Conservation (phyloP, 1,140 invertebrate genomes). For the Colletes gigas region DNA sequence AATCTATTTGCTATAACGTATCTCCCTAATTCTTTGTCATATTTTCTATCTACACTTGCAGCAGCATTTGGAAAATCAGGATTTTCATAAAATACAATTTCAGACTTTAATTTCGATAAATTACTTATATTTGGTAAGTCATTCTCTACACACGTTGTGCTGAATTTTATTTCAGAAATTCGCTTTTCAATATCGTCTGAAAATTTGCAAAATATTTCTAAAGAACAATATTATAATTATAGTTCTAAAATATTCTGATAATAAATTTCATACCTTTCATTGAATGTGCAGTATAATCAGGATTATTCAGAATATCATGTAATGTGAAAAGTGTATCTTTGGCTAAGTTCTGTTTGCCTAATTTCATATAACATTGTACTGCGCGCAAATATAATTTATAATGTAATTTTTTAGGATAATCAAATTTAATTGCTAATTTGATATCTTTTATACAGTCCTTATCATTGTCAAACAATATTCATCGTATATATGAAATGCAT, state of each 20-base stretch:
- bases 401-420: conserved; percentile 72
- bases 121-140: background rate
- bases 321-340: conserved; percentile 64
- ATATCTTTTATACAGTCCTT: conserved; percentile 79
- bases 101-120: conserved; percentile 36
- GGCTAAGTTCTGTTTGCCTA: conserved; percentile 67
- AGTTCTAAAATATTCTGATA: background rate
- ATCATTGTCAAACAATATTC: conserved; percentile 1
- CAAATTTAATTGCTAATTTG: conserved; percentile 70
- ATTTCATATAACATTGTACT: conserved; percentile 71
- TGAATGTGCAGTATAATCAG: conserved; percentile 50
- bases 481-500: conserved; percentile 4
- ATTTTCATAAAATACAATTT: conserved; percentile 68
- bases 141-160: background rate
- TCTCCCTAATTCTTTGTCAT: conserved; percentile 79
- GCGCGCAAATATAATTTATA: conserved; percentile 76
- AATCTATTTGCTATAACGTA: conserved; percentile 81
- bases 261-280: conserved; percentile 19
- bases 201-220: conserved; percentile 30
- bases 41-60: conserved; percentile 64
- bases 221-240: background rate
- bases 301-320: conserved; percentile 60
- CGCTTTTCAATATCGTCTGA: conserved; percentile 48
- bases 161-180: conserved; percentile 35
- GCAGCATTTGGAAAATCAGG: conserved; percentile 72